A percentile compares a stretch with the other conserved stretches of the same genome.
phyloP scores from a whole-genome alignment of 2,888 invertebrate species.

The Spodoptera picta region DNA sequence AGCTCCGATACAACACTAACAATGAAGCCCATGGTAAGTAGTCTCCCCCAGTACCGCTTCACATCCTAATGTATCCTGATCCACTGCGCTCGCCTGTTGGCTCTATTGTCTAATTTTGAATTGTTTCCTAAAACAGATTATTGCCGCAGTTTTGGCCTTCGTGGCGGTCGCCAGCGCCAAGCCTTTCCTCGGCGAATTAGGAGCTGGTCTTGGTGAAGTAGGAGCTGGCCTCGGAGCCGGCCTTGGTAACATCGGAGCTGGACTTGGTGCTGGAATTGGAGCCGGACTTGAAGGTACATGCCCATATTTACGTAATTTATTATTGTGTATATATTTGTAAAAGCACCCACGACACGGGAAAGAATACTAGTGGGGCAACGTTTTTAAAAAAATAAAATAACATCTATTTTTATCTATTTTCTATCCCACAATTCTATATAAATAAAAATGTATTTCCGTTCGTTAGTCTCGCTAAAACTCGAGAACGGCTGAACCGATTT shows the following conservation, averaged over 20 bases:
- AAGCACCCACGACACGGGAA: too few species aligned
- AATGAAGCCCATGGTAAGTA: conserved; percentile 52
- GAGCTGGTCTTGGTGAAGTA: background rate
- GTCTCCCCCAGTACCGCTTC: background rate
- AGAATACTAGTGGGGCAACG: too few species aligned
- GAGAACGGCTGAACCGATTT: too few species aligned
- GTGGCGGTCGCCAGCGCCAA: conserved; percentile 41
- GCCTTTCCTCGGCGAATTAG: conserved; percentile 14
- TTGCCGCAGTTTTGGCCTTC: conserved; percentile 34
- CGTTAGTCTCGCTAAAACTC: too few species aligned
- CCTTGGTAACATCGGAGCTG: conserved; percentile 7
- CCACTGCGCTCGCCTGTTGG: too few species aligned
- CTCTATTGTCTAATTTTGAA: background rate
- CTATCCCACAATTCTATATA: too few species aligned
- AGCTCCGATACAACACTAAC: conserved; percentile 29
- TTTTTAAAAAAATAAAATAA: too few species aligned
- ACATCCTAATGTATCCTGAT: background rate
- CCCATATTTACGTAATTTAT: too few species aligned
- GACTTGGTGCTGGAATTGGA: conserved; percentile 12
- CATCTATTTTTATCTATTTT: too few species aligned
- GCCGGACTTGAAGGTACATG: background rate
- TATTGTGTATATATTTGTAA: too few species aligned
- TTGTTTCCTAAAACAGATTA: conserved; percentile 13
- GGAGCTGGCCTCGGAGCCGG: background rate
- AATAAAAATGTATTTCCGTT: too few species aligned